phyloP scores from a whole-genome alignment of 2,888 invertebrate genomes.

The Xestia sexstrigata region DNA sequence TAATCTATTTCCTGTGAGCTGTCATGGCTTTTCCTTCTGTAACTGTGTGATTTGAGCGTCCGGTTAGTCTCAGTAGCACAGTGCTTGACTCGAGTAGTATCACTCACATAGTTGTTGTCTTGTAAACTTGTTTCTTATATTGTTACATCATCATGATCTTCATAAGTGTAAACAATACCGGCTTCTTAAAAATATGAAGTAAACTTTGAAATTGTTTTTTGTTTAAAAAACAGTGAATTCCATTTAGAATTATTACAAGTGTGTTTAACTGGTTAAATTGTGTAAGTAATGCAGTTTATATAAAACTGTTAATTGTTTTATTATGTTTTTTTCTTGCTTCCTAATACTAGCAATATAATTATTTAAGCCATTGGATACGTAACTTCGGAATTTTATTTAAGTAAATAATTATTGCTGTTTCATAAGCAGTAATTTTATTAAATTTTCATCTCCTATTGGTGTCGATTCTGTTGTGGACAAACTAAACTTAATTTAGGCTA shows the following conservation, averaged over 20 bases:
- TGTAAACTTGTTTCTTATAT: conserved; percentile 12
- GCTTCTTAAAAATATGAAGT: neutral
- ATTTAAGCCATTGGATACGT: no score
- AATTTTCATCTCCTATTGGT: no score
- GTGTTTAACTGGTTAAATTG: neutral
- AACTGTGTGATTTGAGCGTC: neutral
- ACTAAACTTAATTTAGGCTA: no score
- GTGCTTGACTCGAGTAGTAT: neutral
- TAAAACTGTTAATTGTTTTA: neutral
- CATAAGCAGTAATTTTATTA: neutral
- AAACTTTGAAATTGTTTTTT: neutral
- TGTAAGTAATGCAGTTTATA: conserved; percentile 25
- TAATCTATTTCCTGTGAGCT: conserved; percentile 31
- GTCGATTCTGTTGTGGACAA: no score
- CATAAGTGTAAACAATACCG: neutral
- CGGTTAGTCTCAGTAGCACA: neutral
- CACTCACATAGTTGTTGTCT: conserved; percentile 10
- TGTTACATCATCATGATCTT: conserved; percentile 4
- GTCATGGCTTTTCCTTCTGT: conserved; percentile 7
- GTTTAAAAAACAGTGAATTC: neutral
- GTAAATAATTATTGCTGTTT: neutral
- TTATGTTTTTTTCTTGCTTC: neutral
- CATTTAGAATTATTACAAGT: neutral
- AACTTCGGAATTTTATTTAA: neutral
- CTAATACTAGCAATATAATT: neutral